These are phyloP conservation scores for Cherax quadricarinatus DNA, from an alignment of 1,140 invertebrate species.

Conservation along the genomic window DNA sequence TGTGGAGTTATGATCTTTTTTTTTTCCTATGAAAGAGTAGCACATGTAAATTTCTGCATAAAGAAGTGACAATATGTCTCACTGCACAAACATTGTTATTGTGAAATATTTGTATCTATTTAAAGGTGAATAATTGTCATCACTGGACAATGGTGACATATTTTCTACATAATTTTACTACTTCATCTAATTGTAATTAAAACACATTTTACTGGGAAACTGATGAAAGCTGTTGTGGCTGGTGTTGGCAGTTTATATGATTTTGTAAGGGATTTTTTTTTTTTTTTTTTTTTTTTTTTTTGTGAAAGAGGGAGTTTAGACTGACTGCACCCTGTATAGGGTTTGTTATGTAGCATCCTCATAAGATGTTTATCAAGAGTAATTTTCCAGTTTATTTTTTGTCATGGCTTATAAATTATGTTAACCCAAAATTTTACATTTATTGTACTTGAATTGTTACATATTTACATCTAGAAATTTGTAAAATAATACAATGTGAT, in stretches of 20 bases:
- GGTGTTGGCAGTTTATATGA: conserved; percentile 42
- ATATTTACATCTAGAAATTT: not conserved
- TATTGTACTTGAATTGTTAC: not conserved
- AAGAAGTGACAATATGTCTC: conserved; percentile 69
- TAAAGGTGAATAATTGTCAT: conserved; percentile 63
- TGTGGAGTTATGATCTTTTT: conserved; percentile 59
- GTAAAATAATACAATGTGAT: not conserved
- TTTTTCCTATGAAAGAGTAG: conserved; percentile 58
- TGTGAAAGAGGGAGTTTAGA: not conserved
- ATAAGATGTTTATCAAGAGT: not conserved
- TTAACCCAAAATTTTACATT: not conserved
- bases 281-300: too few relatives aligned
- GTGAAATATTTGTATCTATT: conserved; percentile 70
- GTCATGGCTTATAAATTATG: not conserved
- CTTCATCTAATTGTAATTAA: conserved; percentile 71
- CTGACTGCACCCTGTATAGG: conserved; percentile 13
- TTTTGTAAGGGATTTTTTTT: conserved; percentile 30
- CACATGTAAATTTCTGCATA: conserved; percentile 68
- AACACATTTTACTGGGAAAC: conserved; percentile 59
- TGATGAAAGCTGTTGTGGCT: conserved; percentile 46
- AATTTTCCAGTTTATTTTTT: not conserved
- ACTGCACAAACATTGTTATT: conserved; percentile 71
- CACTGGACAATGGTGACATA: conserved; percentile 57
- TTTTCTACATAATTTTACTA: conserved; percentile 72
- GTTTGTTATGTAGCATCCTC: not conserved